Conservation (phyloP, 2,797 vertebrate species). For the Cetoscarus ocellatus region DNA sequence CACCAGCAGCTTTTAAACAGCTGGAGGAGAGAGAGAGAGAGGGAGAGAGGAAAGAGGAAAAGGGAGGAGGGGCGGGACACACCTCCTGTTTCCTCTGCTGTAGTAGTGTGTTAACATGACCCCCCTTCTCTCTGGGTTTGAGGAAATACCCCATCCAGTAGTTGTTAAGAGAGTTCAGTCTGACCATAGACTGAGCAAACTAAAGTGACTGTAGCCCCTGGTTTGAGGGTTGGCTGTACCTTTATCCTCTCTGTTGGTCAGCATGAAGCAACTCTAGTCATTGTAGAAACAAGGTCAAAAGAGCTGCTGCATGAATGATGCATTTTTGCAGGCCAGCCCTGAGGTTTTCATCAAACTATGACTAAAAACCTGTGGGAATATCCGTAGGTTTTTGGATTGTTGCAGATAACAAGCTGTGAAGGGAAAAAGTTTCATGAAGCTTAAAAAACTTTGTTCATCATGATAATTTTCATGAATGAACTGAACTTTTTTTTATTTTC, state of each 20-base stretch:
- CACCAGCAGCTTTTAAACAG: slow-evolving; percentile 68
- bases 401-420: no score
- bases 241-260: background rate
- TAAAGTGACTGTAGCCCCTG: background rate
- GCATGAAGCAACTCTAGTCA: background rate
- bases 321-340: no score
- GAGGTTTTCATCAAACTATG: no score
- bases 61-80: slow-evolving; percentile 17
- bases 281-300: background rate
- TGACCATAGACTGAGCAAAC: background rate
- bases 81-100: slow-evolving; percentile 51
- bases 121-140: background rate
- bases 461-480: no score
- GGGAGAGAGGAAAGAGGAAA: no score
- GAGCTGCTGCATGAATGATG: no score
- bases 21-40: slow-evolving; percentile 9
- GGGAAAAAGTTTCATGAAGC: no score
- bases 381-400: no score
- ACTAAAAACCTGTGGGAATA: no score
- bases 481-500: no score
- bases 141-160: background rate
- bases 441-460: no score
- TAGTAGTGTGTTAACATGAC: background rate
- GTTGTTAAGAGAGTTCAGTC: background rate
- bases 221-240: background rate